phyloP scores from a whole-genome alignment of 2,113 vertebrate species.

The Spermophilus dauricus region DNA sequence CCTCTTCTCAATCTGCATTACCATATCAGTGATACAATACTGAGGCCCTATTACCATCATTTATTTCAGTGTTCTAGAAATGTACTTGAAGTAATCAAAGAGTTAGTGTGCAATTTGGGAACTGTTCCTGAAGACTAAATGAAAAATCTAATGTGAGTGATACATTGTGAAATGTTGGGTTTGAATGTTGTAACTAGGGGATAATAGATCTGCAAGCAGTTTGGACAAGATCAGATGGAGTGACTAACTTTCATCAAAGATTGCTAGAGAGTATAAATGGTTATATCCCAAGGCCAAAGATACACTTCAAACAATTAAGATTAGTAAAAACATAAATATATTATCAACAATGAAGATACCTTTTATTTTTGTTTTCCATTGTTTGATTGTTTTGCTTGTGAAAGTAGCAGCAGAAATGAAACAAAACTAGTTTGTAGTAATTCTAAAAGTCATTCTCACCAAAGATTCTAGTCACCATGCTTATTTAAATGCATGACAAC shows the following conservation, averaged over 20 bases:
- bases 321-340: not conserved
- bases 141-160: not conserved
- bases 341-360: not conserved
- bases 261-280: not conserved
- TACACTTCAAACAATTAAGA: not conserved
- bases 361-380: not conserved
- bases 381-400: not conserved
- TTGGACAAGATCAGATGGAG: not conserved
- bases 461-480: not conserved
- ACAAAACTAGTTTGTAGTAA: not conserved
- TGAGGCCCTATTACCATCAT: not conserved
- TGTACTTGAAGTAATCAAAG: not conserved
- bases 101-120: not conserved
- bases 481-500: not conserved
- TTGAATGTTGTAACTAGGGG: not conserved
- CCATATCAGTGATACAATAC: no score
- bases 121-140: not conserved
- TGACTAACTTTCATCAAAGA: not conserved
- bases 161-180: not conserved
- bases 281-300: not conserved
- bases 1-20: not conserved
- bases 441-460: not conserved
- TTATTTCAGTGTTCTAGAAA: not conserved
- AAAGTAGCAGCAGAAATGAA: not conserved
- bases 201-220: not conserved